Conservation (phyloP, 2,113 vertebrate species). For the Merops nubicus region DNA sequence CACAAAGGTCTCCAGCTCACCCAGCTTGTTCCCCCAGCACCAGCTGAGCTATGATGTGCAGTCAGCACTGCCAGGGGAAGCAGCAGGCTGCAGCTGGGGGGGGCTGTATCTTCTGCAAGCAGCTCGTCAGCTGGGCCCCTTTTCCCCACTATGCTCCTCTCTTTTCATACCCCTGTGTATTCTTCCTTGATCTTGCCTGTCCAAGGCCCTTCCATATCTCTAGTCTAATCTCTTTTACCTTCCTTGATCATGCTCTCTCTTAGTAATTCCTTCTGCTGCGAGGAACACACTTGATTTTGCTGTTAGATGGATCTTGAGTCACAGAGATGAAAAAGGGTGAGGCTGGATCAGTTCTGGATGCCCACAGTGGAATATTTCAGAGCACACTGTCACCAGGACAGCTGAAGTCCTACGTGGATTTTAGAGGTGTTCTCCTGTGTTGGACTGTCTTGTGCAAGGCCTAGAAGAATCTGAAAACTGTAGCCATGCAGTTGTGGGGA, state of each 20-base stretch:
- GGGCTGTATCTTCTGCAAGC: background rate
- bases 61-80: background rate
- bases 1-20: background rate
- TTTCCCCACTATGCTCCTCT: background rate
- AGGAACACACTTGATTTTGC: background rate
- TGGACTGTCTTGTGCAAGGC: background rate
- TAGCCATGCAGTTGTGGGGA: background rate
- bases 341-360: background rate
- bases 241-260: background rate
- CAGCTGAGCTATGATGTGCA: background rate
- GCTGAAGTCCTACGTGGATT: background rate
- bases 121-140: background rate
- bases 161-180: background rate
- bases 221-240: background rate
- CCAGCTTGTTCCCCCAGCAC: background rate
- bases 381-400: background rate
- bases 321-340: background rate
- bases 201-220: background rate
- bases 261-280: background rate
- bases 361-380: background rate
- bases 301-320: background rate
- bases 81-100: background rate
- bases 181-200: background rate
- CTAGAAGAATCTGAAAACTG: background rate
- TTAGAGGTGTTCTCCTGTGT: background rate